Conservation (phyloP, 2,888 invertebrate species). For the Aplocera efformata region DNA sequence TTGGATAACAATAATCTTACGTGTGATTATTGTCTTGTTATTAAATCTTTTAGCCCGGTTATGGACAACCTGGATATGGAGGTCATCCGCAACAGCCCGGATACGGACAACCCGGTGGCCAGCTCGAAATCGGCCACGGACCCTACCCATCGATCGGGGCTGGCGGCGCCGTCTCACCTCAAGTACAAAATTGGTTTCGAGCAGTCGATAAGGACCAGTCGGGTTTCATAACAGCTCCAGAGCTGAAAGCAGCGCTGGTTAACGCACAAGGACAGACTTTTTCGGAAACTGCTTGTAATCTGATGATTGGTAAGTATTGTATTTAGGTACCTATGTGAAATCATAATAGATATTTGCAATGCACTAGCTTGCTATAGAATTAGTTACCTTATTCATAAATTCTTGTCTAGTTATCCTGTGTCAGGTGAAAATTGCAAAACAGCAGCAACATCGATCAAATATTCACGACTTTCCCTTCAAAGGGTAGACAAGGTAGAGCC, state of each 20-base stretch:
- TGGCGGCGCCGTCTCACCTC: slow-evolving; percentile 82
- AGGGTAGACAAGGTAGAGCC: too few species aligned
- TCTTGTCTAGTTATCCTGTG: too few species aligned
- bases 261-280: slow-evolving; percentile 92
- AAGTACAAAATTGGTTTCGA: slow-evolving; percentile 91
- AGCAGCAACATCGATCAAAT: too few species aligned
- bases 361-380: too few species aligned
- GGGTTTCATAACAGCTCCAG: slow-evolving; percentile 88
- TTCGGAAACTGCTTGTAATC: slow-evolving; percentile 89
- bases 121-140: slow-evolving; percentile 70
- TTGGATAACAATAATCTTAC: too few species aligned
- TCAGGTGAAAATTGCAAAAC: too few species aligned
- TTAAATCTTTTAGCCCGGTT: slow-evolving; percentile 14
- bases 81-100: slow-evolving; percentile 45
- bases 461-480: too few species aligned
- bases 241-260: slow-evolving; percentile 89
- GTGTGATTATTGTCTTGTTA: too few species aligned
- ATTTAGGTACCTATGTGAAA: not conserved
- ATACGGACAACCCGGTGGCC: slow-evolving; percentile 28
- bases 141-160: slow-evolving; percentile 73
- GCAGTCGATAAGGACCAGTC: slow-evolving; percentile 92
- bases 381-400: too few species aligned
- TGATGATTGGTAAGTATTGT: slow-evolving; percentile 87
- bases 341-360: not conserved
- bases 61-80: slow-evolving; percentile 30